phyloP scores from a whole-genome alignment of 37 sponge, comb jelly and placozoan species.

The Tethya wilhelma region DNA sequence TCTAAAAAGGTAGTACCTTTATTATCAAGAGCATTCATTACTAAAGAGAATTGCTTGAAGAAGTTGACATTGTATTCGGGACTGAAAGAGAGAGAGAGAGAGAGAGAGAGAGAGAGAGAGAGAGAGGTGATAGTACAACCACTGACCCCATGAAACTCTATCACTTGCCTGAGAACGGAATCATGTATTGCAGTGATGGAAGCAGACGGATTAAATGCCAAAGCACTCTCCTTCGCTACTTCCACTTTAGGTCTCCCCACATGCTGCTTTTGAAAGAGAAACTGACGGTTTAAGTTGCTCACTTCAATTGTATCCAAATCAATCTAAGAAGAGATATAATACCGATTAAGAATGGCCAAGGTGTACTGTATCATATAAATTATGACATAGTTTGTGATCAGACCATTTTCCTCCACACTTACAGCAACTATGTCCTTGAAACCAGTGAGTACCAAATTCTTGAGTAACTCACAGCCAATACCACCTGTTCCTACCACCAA shows the following conservation, averaged over 20 bases:
- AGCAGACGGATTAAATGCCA: conserved; percentile 82
- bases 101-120: background rate
- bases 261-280: conserved; percentile 96
- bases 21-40: conserved; percentile 99
- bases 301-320: conserved; percentile 99
- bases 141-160: background rate
- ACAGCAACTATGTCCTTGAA: conserved; percentile 86
- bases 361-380: conserved; percentile 1
- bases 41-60: conserved; percentile 92
- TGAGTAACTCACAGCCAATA: conserved; percentile 97
- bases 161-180: conserved; percentile 71
- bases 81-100: conserved; percentile 15
- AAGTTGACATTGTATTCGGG: conserved; percentile 92
- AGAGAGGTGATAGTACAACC: background rate
- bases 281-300: conserved; percentile 97
- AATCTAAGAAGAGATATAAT: conserved; percentile 64
- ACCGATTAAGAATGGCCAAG: background rate
- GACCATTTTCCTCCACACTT: conserved; percentile 1
- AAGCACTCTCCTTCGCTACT: conserved; percentile 91
- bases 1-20: conserved; percentile 46
- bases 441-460: conserved; percentile 96
- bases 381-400: background rate
- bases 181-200: conserved; percentile 90
- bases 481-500: conserved; percentile 99
- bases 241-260: conserved; percentile 96